These are phyloP conservation scores for Seriola rivoliana DNA, from an alignment of 2,113 vertebrate species.

Conservation along the genomic window DNA sequence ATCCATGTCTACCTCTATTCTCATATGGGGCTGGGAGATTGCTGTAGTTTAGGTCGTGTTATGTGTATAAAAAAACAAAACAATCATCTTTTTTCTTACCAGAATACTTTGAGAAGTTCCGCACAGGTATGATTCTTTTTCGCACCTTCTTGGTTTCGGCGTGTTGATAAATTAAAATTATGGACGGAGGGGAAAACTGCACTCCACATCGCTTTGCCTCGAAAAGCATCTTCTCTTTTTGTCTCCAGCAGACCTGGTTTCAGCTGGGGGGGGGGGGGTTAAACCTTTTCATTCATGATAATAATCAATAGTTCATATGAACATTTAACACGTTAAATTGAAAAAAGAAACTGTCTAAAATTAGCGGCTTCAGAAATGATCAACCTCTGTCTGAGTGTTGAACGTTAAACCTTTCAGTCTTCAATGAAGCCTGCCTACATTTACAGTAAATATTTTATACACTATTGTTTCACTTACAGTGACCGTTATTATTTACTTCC, in stretches of 20 bases:
- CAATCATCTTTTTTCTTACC: slow-evolving; percentile 78
- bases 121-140: slow-evolving; percentile 91
- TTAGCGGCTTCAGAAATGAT: accelerated
- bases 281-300: not conserved
- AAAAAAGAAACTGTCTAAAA: not conserved
- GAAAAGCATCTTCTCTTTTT: slow-evolving; percentile 79
- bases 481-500: accelerated
- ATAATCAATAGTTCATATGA: not conserved
- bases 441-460: not conserved
- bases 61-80: not conserved
- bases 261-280: not conserved
- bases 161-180: slow-evolving; percentile 90
- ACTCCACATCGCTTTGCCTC: slow-evolving; percentile 92
- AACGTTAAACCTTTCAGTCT: not conserved
- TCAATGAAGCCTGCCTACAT: slow-evolving; percentile 17
- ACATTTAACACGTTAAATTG: not conserved
- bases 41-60: not conserved
- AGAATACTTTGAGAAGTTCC: slow-evolving; percentile 90
- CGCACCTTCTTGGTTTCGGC: slow-evolving; percentile 80
- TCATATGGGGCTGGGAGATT: not conserved
- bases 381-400: not conserved
- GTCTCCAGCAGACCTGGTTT: not conserved
- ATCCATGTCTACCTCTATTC: not conserved
- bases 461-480: accelerated
- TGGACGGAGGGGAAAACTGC: slow-evolving; percentile 89